Percentiles rank a stretch among this genome's conserved stretches.
These are phyloP conservation scores for Camponotus vicinus DNA, from an alignment of 1,140 invertebrate species.

Conservation along the genomic window DNA sequence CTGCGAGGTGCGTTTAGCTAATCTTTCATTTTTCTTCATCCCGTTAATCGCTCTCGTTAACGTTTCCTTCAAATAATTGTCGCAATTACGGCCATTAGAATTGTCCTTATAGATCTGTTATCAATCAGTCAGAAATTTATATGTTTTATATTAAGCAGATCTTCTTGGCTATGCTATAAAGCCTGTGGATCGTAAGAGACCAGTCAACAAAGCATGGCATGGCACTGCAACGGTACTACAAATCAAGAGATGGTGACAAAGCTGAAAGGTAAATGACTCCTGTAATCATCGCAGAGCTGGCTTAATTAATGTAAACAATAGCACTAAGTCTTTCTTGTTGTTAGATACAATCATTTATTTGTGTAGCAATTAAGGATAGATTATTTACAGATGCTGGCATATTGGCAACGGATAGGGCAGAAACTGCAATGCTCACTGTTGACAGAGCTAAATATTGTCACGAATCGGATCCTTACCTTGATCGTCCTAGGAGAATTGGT, in stretches of 20 bases:
- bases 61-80: neutral
- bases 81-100: neutral
- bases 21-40: neutral
- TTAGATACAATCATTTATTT: neutral
- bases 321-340: neutral
- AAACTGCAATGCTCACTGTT: constrained; percentile 94
- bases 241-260: constrained; percentile 83
- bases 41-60: neutral
- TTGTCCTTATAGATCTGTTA: neutral
- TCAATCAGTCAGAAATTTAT: neutral
- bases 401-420: constrained; percentile 92
- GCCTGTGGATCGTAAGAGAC: neutral
- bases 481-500: constrained; percentile 95
- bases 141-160: neutral
- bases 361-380: constrained; percentile 9
- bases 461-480: constrained; percentile 92
- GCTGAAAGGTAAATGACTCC: constrained; percentile 78
- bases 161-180: neutral
- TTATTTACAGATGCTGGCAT: constrained; percentile 92
- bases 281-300: neutral
- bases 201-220: constrained; percentile 78
- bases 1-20: neutral
- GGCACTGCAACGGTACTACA: constrained; percentile 83
- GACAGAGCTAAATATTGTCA: constrained; percentile 94
- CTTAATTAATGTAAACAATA: neutral